Percentiles rank a stretch among this genome's conserved stretches.
Evolutionary conservation across 2,113 vertebrate genomes (phyloP).

Genomic region (Hydropotes inermis): DNA sequence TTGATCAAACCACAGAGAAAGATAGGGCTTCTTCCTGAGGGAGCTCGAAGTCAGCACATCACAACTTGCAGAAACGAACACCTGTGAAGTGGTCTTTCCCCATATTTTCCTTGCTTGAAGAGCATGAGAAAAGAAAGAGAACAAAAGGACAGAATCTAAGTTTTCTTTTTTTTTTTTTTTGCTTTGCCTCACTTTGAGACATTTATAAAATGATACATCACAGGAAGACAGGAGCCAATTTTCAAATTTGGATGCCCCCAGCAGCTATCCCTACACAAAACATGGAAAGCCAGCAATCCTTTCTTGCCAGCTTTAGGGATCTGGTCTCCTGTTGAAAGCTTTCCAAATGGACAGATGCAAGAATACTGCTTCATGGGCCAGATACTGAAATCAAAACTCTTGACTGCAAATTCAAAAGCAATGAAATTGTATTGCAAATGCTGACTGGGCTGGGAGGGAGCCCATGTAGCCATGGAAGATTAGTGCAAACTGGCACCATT

Average conservation of each 20-base stretch:
- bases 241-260: conserved; percentile 23
- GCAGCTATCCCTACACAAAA: not conserved
- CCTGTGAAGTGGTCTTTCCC: not conserved
- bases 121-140: not conserved
- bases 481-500: no score
- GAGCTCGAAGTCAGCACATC: not conserved
- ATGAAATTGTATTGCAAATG: not conserved
- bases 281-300: conserved; percentile 1
- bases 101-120: not conserved
- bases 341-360: conserved; percentile 70
- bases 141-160: conserved; percentile 2
- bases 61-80: not conserved
- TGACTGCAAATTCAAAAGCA: conserved; percentile 46
- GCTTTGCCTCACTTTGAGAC: not conserved
- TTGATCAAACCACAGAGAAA: not conserved
- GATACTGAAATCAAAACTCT: conserved; percentile 49
- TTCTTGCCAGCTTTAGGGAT: conserved; percentile 42
- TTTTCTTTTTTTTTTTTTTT: not conserved
- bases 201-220: conserved; percentile 59
- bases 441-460: not conserved
- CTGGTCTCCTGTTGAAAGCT: conserved; percentile 36
- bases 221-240: conserved; percentile 30
- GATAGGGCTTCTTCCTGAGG: not conserved
- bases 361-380: not conserved
- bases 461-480: fast-evolving